Evolutionary conservation across 1,140 invertebrate genomes (phyloP), one percentile per base, ranked within the genome.

Genomic region (Drosophila ohnishii): DNA sequence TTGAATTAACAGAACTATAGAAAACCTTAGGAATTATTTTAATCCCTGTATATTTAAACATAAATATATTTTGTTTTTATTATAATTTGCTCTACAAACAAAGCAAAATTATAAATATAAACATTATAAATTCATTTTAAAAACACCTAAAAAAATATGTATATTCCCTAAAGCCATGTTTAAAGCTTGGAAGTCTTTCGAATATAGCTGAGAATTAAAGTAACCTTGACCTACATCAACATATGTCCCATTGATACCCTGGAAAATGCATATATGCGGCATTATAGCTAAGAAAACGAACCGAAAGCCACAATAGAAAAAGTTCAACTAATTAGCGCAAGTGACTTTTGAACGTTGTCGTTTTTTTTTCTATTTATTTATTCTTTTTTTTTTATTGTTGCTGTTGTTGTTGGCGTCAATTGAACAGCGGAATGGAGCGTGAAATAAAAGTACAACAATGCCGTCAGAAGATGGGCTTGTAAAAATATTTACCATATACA

Each of bases 241-340:
- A 45, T 34, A 28, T 5, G 13, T 9, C 30, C 51, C n/a, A 11
- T 0, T 37, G 32, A 19, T 69, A 66, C 61, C 65, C 65, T 71
- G 42, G 34, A 45, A 58, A 69, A 37, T 56, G 63, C 58, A 72
- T 56, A 63, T 44, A 39, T 37, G 25, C 45, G 39, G 51, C 44
- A 74, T 64, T 64, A 64, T 64, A 63, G 53, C 58, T 55, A 58
- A 58, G 62, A 73, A 50, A 47, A 70, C 60, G 45, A 59, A 25
- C 45, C 62, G 28, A 34, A 25, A 45, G 35, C 19, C 42, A 62
- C 66, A 73, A 67, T 66, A 77, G 56, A 85, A 75, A 81, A 78
- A 72, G 82, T 82, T 87, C 79, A 82, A 87, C 79, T 87, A 88
- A 87, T 87, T 87, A 87, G 84, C 83, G 67, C 84, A 83, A 87